Evolutionary conservation across 2,888 invertebrate species (phyloP), one percentile per base, ranked within the genome.

Genomic region (Erynnis tages): DNA sequence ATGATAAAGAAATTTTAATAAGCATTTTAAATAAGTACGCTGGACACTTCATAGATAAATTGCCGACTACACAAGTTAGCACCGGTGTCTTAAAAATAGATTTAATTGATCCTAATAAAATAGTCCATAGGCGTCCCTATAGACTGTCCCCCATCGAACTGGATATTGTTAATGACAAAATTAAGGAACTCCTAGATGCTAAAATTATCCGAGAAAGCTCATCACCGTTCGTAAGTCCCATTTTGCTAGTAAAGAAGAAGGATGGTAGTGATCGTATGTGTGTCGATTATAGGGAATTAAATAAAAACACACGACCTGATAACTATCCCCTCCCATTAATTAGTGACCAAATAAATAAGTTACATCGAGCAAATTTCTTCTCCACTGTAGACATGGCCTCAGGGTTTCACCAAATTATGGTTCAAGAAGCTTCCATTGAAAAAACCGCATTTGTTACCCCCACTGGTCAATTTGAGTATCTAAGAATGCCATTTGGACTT

Each of bases 401-500:
- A 2, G 46, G 46, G 1, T 45, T 45, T 25, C 34, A 45, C 8
- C 23, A 14, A 14, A n/a, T 44, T 1, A 13, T 13, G 4, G 10
- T 45, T 1, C 5, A 7, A 2, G 13, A 23, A 16, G 25, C n/a
- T 2, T 45, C 45, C 0, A 16, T 45, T 3, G 45, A 34, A 10
- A n/a, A 11, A 5, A 45, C 45, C 25, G 34, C n/a, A 0, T 45
- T 45, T 34, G 25, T 45, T 6, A 34, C 45, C 0, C 23, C 45
- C 1, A 13, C n/a, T 2, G 69, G 65, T 0, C 43, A 59, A 0
- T 67, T 32, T 27, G 65, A 69, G 29, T 67, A 59, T 16, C 3
- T 58, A 0, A 54, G 59, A 1, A 65, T 66, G 65, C 67, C 65
- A 0, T 69, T 63, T 41, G 65, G 63, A 0, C 21, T 67, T 1